These are phyloP conservation scores for Oscheius sp. DNA, from an alignment of 1,140 invertebrate species.

Conservation along the genomic window DNA sequence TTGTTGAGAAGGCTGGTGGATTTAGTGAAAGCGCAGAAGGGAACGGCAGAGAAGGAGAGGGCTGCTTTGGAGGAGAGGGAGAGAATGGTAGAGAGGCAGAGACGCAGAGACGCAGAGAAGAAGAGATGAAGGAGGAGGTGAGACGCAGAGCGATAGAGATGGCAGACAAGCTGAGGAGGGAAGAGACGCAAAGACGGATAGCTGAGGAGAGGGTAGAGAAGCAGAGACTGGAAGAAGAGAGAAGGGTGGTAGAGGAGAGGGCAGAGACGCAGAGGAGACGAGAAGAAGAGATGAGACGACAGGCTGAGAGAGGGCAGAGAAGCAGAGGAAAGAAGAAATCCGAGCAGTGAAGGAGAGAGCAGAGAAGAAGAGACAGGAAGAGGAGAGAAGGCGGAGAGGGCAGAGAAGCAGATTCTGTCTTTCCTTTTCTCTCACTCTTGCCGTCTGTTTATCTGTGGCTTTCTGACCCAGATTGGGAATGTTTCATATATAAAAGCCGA, in stretches of 20 bases:
- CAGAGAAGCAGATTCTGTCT: no score
- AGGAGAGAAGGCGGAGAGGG: no score
- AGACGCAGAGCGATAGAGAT: constrained; percentile 11
- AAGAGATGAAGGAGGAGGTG: constrained; percentile 30
- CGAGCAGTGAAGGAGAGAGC: constrained; percentile 45
- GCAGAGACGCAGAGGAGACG: neutral
- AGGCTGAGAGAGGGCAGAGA: no score
- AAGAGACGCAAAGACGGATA: constrained; percentile 17
- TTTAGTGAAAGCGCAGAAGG: constrained; percentile 13
- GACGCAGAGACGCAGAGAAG: neutral
- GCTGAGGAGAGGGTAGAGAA: neutral
- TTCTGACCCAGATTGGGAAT: no score
- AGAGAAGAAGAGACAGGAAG: neutral
- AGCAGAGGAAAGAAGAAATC: no score
- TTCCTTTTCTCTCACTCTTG: no score
- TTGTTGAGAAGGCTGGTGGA: neutral
- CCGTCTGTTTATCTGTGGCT: no score
- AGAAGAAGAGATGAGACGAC: constrained; percentile 51
- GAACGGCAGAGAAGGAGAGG: constrained; percentile 9
- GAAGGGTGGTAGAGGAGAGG: no score
- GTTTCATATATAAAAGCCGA: no score
- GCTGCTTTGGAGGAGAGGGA: neutral
- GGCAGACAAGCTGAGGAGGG: constrained; percentile 23
- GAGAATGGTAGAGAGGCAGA: neutral
- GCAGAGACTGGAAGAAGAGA: constrained; percentile 5